Evolutionary conservation across 2,888 invertebrate genomes (phyloP), one percentile per base, ranked within the genome.

Genomic region (Cataglyphis cursor): DNA sequence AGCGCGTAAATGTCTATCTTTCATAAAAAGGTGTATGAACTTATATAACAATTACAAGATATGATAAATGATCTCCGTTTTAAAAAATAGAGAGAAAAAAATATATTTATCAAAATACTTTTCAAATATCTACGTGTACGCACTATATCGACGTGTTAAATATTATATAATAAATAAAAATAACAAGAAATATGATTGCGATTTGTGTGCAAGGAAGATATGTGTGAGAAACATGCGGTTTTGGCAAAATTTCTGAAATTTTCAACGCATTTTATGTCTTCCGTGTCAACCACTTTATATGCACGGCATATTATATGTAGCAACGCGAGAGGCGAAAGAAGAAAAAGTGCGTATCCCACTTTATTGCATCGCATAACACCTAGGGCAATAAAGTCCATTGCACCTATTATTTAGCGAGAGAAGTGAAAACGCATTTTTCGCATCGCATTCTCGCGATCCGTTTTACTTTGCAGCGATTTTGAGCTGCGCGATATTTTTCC

Each of bases 371-470:
- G 59, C 72, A 59, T 59, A 80, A 59, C 54, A 59, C 31, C 73
- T 44, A 24, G 73, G 24, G 73, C 41, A 72, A 80, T 80, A 80
- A 80, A 80, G 44, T 72, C 41, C 31, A 72, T 80, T 82, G 81
- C 28, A 59, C 21, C 54, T 48, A 82, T 61, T 80, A 81, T 82
- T 81, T 81, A 61, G 59, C 10, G 59, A 31, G 31, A 31, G 66
- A 82, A 81, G 65, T 66, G 65, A 82, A 66, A 57, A 82, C 48
- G 81, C n/a, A 28, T 61, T 80, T 62, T 66, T 61, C 48, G 48
- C 51, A 54, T 64, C 35, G 18, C 31, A 28, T 59, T 65, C 31
- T 44, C 73, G 31, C 44, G 59, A 78, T 78, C 78, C 44, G 59
- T 80, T 80, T 74, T 48, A 44, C 78, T 78, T 73, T 10, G 57